Conservation (phyloP, 2,888 invertebrate species). For the Phyto melanocephala region DNA sequence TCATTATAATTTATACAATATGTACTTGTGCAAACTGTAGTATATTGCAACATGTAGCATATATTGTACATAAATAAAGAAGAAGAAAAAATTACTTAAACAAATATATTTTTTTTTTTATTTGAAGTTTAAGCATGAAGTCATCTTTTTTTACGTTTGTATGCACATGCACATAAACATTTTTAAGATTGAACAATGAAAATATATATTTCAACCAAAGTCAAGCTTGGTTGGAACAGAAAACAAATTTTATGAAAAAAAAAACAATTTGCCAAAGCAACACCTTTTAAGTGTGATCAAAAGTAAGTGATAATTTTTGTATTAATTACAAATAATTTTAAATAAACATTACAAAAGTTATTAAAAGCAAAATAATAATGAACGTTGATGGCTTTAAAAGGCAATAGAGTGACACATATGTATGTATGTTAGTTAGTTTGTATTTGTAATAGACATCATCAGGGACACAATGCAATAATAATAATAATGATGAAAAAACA, state of each 20-base stretch:
- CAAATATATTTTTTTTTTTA: slow-evolving; percentile 5
- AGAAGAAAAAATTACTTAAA: not conserved
- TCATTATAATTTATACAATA: slow-evolving; percentile 32
- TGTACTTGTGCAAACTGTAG: not conserved
- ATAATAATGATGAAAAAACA: not conserved
- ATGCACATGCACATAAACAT: not conserved
- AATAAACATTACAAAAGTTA: slow-evolving; percentile 51
- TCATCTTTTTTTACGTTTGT: slow-evolving; percentile 40
- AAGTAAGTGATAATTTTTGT: slow-evolving; percentile 52
- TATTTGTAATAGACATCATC: not conserved
- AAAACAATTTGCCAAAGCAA: slow-evolving; percentile 40
- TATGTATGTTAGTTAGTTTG: too few relatives aligned
- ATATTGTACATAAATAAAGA: not conserved
- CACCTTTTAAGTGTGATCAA: slow-evolving; percentile 57
- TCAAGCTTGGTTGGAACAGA: not conserved
- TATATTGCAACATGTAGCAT: slow-evolving; percentile 52
- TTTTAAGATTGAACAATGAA: not conserved
- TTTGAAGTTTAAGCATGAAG: slow-evolving; percentile 48
- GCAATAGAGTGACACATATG: slow-evolving; percentile 22
- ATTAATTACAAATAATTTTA: slow-evolving; percentile 57
- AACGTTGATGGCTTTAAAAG: slow-evolving; percentile 33
- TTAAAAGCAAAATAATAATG: slow-evolving; percentile 19
- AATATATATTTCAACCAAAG: not conserved
- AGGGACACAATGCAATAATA: not conserved
- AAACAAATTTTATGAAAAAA: not conserved